These are phyloP conservation scores for Metopia argyrocephala DNA, from an alignment of 2,888 invertebrate genomes.

Conservation along the genomic window DNA sequence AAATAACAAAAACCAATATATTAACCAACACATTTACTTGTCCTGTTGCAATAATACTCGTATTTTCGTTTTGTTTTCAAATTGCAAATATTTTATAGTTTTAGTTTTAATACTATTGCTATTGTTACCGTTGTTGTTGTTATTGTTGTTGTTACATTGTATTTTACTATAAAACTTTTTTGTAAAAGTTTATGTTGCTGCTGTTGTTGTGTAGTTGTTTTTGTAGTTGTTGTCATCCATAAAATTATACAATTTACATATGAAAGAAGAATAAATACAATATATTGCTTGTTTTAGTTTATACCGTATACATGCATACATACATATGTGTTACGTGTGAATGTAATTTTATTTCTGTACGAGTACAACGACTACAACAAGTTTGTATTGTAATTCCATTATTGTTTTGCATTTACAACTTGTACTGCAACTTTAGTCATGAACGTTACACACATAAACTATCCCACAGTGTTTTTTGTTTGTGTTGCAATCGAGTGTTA, in stretches of 20 bases:
- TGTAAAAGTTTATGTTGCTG: neutral
- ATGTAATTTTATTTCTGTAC: slow-evolving; percentile 3
- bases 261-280: too few species aligned
- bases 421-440: slow-evolving; percentile 6
- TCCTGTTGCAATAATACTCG: neutral
- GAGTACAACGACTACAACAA: neutral
- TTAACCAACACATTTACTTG: neutral
- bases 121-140: slow-evolving; percentile 4
- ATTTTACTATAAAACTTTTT: neutral
- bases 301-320: neutral
- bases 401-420: slow-evolving; percentile 8
- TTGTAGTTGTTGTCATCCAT: neutral
- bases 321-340: neutral
- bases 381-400: too few species aligned
- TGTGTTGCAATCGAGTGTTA: slow-evolving; percentile 43
- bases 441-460: too few species aligned
- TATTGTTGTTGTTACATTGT: slow-evolving; percentile 20
- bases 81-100: neutral
- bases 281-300: neutral
- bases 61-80: neutral
- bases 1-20: neutral
- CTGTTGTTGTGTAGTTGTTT: neutral
- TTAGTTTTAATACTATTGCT: too few species aligned
- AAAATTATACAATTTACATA: slow-evolving; percentile 17
- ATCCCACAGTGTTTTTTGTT: too few species aligned